Percentiles rank a stretch among this genome's conserved stretches.
phyloP scores from a whole-genome alignment of 2,113 vertebrate species.

The Mohoua ochrocephala region DNA sequence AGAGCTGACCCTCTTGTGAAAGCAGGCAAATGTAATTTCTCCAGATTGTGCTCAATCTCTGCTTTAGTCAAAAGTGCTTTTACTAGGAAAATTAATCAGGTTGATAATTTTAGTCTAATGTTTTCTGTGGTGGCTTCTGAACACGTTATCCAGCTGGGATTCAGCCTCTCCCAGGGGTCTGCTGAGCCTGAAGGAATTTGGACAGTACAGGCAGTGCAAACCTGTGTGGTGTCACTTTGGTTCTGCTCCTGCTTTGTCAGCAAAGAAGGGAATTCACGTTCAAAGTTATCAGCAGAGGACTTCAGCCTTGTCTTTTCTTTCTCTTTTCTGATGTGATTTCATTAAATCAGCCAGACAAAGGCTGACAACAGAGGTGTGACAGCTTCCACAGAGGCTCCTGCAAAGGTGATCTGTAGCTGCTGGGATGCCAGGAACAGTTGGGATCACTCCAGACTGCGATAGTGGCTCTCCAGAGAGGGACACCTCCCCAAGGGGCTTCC shows the following conservation, averaged over 20 bases:
- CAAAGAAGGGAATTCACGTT: background rate
- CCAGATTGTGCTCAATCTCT: background rate
- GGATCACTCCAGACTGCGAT: background rate
- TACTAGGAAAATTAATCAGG: background rate
- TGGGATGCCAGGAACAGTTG: background rate
- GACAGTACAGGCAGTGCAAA: background rate
- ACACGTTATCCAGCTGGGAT: background rate
- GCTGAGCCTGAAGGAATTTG: background rate
- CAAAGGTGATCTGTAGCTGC: background rate
- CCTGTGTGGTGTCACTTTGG: background rate
- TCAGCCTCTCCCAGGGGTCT: background rate
- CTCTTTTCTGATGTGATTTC: background rate
- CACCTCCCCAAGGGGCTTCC: background rate
- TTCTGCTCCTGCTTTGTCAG: background rate
- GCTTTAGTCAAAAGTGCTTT: background rate
- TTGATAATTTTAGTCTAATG: background rate
- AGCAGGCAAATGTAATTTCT: background rate
- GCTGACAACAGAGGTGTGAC: background rate
- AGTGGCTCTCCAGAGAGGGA: background rate
- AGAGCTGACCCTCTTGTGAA: background rate
- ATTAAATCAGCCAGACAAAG: background rate
- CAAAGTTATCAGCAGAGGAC: background rate
- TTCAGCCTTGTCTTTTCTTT: background rate
- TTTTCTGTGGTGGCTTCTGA: background rate
- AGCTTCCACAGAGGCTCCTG: background rate